Conservation (phyloP, 2,888 invertebrate genomes). For the Creontiades dilutus region DNA sequence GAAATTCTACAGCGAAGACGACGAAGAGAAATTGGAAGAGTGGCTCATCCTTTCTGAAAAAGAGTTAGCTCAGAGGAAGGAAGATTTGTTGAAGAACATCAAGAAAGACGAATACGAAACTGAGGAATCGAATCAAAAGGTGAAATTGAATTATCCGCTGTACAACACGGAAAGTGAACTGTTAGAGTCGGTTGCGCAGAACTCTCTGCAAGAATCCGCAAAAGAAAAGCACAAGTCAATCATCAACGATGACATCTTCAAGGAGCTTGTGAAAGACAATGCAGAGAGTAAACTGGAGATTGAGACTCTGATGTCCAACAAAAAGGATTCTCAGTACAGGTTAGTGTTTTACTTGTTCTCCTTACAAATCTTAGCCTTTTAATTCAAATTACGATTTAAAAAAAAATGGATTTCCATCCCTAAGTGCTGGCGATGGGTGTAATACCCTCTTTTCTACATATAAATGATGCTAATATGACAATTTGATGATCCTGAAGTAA, state of each 20-base stretch:
- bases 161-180: slow-evolving; percentile 64
- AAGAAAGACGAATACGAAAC: slow-evolving; percentile 71
- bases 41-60: slow-evolving; percentile 73
- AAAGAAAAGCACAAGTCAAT: slow-evolving; percentile 64
- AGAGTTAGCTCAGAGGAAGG: slow-evolving; percentile 74
- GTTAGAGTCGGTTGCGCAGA: background rate
- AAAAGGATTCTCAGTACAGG: slow-evolving; percentile 69
- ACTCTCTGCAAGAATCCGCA: background rate
- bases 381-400: too few relatives aligned
- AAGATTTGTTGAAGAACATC: slow-evolving; percentile 75
- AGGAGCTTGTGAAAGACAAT: slow-evolving; percentile 70
- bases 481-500: too few relatives aligned
- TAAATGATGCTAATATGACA: too few relatives aligned
- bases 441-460: too few relatives aligned
- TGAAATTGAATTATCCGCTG: slow-evolving; percentile 61
- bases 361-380: too few relatives aligned
- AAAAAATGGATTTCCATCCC: too few relatives aligned
- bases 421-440: too few relatives aligned
- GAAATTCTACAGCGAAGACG: slow-evolving; percentile 49
- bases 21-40: slow-evolving; percentile 70
- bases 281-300: slow-evolving; percentile 61
- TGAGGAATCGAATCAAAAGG: slow-evolving; percentile 60
- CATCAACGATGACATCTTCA: slow-evolving; percentile 66
- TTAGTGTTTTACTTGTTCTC: background rate
- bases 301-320: slow-evolving; percentile 66